A percentile compares a stretch with the other conserved stretches of the same genome.
Evolutionary conservation across 1,140 invertebrate species (phyloP).

Genomic region (Drosophila sucinea): DNA sequence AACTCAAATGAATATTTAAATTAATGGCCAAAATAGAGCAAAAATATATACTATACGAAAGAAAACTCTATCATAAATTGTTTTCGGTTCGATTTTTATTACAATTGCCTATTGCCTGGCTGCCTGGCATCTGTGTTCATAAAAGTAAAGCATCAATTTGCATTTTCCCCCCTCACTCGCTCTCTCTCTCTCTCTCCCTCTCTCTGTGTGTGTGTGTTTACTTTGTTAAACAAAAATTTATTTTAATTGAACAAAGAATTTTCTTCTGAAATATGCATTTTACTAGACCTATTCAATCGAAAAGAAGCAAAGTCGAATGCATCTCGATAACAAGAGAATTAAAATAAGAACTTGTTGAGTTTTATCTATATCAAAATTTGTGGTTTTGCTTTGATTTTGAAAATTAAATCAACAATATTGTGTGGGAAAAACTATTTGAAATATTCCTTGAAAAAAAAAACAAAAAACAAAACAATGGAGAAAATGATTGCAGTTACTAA

Average conservation of each 20-base stretch:
- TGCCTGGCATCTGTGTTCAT: constrained; percentile 1
- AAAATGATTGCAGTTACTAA: too few relatives aligned
- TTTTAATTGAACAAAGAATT: constrained; percentile 10
- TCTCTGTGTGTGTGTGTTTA: not conserved
- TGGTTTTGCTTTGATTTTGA: too few relatives aligned
- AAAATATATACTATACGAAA: too few relatives aligned
- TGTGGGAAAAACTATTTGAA: too few relatives aligned
- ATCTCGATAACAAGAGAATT: too few relatives aligned
- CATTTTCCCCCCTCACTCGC: not conserved
- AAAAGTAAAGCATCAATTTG: constrained; percentile 10
- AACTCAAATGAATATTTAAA: constrained; percentile 11
- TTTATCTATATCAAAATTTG: too few relatives aligned
- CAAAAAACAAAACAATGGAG: too few relatives aligned
- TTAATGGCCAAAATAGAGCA: not conserved
- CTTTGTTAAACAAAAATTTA: constrained; percentile 6
- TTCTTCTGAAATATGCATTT: not conserved
- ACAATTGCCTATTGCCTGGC: constrained; percentile 4
- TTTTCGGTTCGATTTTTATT: not conserved
- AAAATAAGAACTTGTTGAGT: too few relatives aligned
- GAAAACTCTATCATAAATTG: not conserved
- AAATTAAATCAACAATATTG: too few relatives aligned
- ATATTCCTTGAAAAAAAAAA: too few relatives aligned
- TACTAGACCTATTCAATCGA: not conserved
- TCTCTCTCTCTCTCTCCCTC: too few relatives aligned
- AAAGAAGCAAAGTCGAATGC: too few relatives aligned